phyloP scores from a whole-genome alignment of 2,113 vertebrate genomes.

The Callopanchax toddi region DNA sequence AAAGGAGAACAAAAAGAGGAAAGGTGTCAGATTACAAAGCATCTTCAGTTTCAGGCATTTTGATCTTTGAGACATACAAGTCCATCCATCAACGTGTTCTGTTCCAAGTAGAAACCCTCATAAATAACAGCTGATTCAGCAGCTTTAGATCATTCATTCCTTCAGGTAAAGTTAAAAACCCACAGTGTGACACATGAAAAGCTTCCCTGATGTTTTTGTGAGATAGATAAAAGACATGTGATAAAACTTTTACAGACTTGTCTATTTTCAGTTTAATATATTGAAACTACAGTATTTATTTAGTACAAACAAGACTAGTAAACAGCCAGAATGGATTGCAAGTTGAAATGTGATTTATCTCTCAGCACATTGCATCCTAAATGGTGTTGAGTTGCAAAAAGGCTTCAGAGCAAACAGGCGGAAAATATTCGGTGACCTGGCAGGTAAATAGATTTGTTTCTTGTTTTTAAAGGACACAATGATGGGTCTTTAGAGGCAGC shows the following conservation, averaged over 20 bases:
- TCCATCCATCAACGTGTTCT: slow-evolving; percentile 23
- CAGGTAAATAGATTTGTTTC: slow-evolving; percentile 44
- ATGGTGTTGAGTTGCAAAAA: slow-evolving; percentile 7
- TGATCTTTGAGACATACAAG: slow-evolving; percentile 37
- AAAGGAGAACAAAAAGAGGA: neutral
- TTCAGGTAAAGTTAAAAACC: no score
- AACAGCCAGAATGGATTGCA: no score
- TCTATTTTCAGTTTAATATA: no score
- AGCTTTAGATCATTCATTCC: no score
- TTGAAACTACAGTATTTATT: no score
- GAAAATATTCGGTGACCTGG: slow-evolving; percentile 41
- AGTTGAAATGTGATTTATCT: slow-evolving; percentile 15
- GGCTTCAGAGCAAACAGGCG: slow-evolving; percentile 8
- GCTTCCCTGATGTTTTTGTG: no score
- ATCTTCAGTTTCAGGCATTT: slow-evolving; percentile 37
- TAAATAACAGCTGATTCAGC: no score
- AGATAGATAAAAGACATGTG: no score
- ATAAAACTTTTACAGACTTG: no score
- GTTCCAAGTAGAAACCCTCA: neutral
- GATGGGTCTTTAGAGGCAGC: slow-evolving; percentile 36
- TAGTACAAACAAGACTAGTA: no score
- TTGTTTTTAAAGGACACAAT: slow-evolving; percentile 43
- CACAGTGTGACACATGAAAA: no score
- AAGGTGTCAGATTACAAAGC: slow-evolving; percentile 16
- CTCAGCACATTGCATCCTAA: slow-evolving; percentile 16